Conservation (phyloP, 2,888 invertebrate genomes). For the Hyalella azteca region DNA sequence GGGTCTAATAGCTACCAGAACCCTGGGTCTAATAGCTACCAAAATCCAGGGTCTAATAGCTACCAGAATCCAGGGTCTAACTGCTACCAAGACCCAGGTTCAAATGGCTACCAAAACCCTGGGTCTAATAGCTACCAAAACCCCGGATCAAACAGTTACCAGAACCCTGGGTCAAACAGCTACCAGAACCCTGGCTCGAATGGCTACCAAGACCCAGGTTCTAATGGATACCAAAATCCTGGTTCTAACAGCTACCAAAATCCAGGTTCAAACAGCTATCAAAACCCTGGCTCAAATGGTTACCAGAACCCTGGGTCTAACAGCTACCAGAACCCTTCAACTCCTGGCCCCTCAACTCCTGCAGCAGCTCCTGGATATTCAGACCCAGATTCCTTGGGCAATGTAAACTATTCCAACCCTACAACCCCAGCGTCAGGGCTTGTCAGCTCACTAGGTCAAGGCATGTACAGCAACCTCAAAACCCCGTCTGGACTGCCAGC, state of each 20-base stretch:
- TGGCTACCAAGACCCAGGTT: background rate
- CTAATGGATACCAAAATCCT: background rate
- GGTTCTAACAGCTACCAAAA: background rate
- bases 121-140: background rate
- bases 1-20: background rate
- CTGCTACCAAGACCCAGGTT: background rate
- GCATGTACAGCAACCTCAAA: background rate
- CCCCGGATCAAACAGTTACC: background rate
- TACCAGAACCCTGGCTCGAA: background rate
- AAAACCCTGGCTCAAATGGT: background rate
- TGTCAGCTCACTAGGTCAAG: background rate
- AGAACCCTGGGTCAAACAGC: background rate
- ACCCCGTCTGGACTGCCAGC: background rate
- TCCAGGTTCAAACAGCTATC: background rate
- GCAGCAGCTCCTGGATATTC: background rate
- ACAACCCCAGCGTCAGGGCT: conserved; percentile 1
- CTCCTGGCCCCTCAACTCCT: background rate
- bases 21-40: background rate
- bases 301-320: conserved; percentile 6
- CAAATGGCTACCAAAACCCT: background rate
- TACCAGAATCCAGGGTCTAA: background rate
- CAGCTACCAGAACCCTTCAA: background rate
- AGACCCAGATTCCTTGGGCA: background rate
- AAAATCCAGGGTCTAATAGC: background rate
- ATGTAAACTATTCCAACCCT: conserved; percentile 8